Evolutionary conservation across 2,797 vertebrate genomes (phyloP).

Genomic region (Pangasius krempfi): DNA sequence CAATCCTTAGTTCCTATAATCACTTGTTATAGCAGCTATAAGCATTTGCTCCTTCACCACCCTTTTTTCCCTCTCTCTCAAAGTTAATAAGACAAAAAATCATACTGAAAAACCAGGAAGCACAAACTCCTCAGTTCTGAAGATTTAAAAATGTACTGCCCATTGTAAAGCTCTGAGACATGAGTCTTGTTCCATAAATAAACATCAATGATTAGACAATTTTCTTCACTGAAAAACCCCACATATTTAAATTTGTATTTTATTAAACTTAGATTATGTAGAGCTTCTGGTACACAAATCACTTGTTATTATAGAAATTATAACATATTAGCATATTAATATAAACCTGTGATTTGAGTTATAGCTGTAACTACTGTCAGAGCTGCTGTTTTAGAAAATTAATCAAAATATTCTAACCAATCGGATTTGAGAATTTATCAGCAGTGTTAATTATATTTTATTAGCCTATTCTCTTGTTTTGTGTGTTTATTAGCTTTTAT

Average conservation of each 20-base stretch:
- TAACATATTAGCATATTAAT: neutral
- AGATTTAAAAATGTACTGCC: too few relatives aligned
- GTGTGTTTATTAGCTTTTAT: neutral
- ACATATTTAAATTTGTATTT: neutral
- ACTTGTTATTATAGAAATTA: neutral
- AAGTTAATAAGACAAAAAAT: neutral
- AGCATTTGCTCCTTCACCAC: neutral
- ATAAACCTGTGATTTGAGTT: neutral
- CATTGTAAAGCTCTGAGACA: too few relatives aligned
- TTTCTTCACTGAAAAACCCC: neutral
- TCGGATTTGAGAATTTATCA: neutral
- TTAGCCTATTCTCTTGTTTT: neutral
- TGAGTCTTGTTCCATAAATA: neutral
- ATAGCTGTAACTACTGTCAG: neutral
- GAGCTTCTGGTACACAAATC: neutral
- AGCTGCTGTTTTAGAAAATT: neutral
- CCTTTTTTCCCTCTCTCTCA: neutral
- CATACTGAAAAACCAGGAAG: too few relatives aligned
- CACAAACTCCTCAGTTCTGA: too few relatives aligned
- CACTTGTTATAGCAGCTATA: neutral
- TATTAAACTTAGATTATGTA: neutral
- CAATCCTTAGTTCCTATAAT: neutral
- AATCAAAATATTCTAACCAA: neutral
- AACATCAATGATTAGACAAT: neutral
- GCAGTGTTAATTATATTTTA: too few relatives aligned